These are phyloP conservation scores for Spialia ferax DNA, from an alignment of 2,888 invertebrate species.

Conservation along the genomic window DNA sequence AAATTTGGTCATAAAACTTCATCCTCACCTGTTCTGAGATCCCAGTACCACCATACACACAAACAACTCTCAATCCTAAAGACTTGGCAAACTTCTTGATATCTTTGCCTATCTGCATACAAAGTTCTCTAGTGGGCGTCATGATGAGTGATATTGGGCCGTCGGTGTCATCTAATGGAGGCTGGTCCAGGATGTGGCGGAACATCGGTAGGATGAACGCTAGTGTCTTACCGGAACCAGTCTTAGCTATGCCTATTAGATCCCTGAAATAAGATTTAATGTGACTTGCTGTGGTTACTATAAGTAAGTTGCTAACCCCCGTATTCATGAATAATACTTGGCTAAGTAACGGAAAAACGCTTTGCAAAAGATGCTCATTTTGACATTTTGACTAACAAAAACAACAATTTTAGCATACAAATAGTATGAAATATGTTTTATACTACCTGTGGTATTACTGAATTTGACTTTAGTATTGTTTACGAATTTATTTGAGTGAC, in stretches of 20 bases:
- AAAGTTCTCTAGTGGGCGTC: slow-evolving; percentile 99
- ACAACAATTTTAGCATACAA: too few relatives aligned
- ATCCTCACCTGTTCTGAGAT: slow-evolving; percentile 93
- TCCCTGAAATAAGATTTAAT: slow-evolving; percentile 83
- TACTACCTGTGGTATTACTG: too few relatives aligned
- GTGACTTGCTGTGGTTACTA: neutral
- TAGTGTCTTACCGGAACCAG: slow-evolving; percentile 99
- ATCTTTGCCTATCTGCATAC: slow-evolving; percentile 99
- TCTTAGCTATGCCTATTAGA: slow-evolving; percentile 99
- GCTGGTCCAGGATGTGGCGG: slow-evolving; percentile 97
- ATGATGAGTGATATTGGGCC: slow-evolving; percentile 99
- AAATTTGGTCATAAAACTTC: too few relatives aligned
- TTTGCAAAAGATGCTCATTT: too few relatives aligned
- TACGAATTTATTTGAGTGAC: too few relatives aligned
- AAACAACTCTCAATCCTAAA: slow-evolving; percentile 94
- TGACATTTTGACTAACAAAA: too few relatives aligned
- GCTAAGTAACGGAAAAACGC: too few relatives aligned
- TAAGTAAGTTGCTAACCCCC: too few relatives aligned
- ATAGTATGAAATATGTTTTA: too few relatives aligned
- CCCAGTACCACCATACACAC: slow-evolving; percentile 99
- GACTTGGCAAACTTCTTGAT: slow-evolving; percentile 98
- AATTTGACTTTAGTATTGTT: too few relatives aligned
- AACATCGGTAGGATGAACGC: slow-evolving; percentile 99
- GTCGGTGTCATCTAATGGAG: slow-evolving; percentile 97
- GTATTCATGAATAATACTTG: too few relatives aligned